Conservation (phyloP, 2,888 invertebrate genomes). For the Phyto melanocephala region DNA sequence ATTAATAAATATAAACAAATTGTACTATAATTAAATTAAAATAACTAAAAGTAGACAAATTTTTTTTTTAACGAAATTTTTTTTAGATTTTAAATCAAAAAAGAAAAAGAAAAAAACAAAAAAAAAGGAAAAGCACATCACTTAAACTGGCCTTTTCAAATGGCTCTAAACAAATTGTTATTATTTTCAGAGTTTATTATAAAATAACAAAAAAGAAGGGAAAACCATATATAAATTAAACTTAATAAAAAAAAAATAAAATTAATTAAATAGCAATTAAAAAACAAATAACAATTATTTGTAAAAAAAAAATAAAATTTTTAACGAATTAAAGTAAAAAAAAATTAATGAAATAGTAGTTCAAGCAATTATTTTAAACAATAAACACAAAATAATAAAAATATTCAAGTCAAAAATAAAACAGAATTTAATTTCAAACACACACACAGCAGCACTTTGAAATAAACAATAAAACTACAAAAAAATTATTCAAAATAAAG, state of each 20-base stretch:
- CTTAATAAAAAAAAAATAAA: constrained; percentile 8
- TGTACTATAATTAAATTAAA: constrained; percentile 36
- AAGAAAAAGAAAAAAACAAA: too few relatives aligned
- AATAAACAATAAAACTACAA: constrained; percentile 26
- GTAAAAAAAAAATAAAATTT: constrained; percentile 21
- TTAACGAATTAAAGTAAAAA: not conserved
- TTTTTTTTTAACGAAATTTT: constrained; percentile 23
- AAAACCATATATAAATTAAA: constrained; percentile 14
- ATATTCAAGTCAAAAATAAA: not conserved
- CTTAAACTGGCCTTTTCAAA: constrained; percentile 64
- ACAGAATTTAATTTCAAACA: constrained; percentile 18
- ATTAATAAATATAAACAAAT: constrained; percentile 5
- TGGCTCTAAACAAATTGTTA: constrained; percentile 65
- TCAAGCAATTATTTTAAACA: constrained; percentile 52
- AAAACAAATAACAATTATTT: constrained; percentile 22
- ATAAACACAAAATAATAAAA: constrained; percentile 15
- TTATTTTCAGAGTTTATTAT: constrained; percentile 65
- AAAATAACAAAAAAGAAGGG: constrained; percentile 7
- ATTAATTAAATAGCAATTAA: constrained; percentile 11
- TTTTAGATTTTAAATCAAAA: constrained; percentile 62
- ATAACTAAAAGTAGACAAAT: constrained; percentile 6
- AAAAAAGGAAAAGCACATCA: constrained; percentile 53
- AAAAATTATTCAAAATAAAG: not conserved
- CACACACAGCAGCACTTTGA: constrained; percentile 22
- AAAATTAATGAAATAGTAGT: constrained; percentile 35